These are phyloP conservation scores for Lepidurus couesii DNA, from an alignment of 1,140 invertebrate species.

Conservation along the genomic window DNA sequence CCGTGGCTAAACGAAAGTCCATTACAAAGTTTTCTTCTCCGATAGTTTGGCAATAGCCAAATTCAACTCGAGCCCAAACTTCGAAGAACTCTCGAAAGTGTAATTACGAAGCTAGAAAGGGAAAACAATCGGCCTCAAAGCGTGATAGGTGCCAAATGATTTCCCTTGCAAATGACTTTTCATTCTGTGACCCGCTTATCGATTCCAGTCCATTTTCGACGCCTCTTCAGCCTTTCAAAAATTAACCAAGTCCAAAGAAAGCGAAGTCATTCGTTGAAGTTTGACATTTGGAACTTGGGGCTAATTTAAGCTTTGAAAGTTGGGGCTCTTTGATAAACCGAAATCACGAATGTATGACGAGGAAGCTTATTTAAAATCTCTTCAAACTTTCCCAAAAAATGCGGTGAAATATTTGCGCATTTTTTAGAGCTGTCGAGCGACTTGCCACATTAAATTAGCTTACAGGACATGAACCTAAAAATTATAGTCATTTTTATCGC, in stretches of 20 bases:
- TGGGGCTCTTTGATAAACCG: background rate
- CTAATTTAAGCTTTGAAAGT: background rate
- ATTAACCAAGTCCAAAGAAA: background rate
- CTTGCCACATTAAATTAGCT: too few species aligned
- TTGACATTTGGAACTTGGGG: background rate
- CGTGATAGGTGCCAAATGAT: background rate
- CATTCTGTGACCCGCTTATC: background rate
- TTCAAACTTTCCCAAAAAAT: too few species aligned
- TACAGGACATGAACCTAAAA: too few species aligned
- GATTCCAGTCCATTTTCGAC: background rate
- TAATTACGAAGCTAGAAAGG: background rate
- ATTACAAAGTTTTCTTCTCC: background rate
- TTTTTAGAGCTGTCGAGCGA: too few species aligned
- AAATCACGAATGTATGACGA: background rate
- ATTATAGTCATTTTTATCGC: too few species aligned
- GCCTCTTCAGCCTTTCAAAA: background rate
- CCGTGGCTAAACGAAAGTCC: background rate
- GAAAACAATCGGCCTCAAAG: background rate
- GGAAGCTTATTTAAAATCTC: too few species aligned
- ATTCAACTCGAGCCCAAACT: background rate
- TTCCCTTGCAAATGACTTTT: slow-evolving; percentile 5
- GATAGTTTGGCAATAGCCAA: background rate
- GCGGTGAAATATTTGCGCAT: too few species aligned
- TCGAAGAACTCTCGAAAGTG: background rate
- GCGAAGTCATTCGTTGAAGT: background rate